A percentile compares a stretch with the other conserved stretches of the same genome.
These are phyloP conservation scores for Manduca sexta DNA, from an alignment of 1,140 invertebrate species.

Conservation along the genomic window DNA sequence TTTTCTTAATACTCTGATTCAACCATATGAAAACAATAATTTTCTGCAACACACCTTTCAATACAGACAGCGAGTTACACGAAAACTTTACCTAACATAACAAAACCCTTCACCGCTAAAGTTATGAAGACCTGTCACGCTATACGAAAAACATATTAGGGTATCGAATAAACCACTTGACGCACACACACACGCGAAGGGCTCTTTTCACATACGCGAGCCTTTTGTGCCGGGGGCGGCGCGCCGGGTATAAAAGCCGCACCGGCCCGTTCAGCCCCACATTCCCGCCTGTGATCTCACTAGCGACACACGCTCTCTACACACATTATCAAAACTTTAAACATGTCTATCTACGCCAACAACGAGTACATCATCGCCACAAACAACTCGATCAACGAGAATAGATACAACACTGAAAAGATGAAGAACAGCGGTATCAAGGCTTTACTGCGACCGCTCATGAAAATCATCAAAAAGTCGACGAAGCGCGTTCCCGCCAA, in stretches of 20 bases:
- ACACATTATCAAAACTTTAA: slow-evolving; percentile 26
- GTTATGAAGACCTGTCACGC: slow-evolving; percentile 17
- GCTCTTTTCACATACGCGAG: slow-evolving; percentile 51
- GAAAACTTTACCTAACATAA: not conserved
- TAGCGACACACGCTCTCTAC: slow-evolving; percentile 65
- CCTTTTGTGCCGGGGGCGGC: slow-evolving; percentile 65
- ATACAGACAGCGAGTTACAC: not conserved
- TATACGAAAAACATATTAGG: slow-evolving; percentile 46
- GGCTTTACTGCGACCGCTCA: slow-evolving; percentile 69
- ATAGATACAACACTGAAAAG: slow-evolving; percentile 72
- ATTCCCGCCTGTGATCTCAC: slow-evolving; percentile 68
- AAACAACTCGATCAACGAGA: slow-evolving; percentile 74
- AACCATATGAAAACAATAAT: too few species aligned
- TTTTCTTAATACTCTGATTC: too few species aligned
- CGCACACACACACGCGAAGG: slow-evolving; percentile 47
- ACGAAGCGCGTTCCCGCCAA: slow-evolving; percentile 69
- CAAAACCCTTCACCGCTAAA: slow-evolving; percentile 6
- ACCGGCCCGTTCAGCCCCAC: slow-evolving; percentile 53
- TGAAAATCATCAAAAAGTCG: slow-evolving; percentile 74
- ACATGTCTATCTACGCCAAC: slow-evolving; percentile 72
- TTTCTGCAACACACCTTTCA: too few species aligned
- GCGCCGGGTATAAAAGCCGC: slow-evolving; percentile 51
- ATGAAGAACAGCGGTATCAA: slow-evolving; percentile 75
- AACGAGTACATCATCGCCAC: slow-evolving; percentile 72
- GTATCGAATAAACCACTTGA: slow-evolving; percentile 51